phyloP scores from a whole-genome alignment of 2,888 invertebrate genomes.

The Lamellibrachia satsuma region DNA sequence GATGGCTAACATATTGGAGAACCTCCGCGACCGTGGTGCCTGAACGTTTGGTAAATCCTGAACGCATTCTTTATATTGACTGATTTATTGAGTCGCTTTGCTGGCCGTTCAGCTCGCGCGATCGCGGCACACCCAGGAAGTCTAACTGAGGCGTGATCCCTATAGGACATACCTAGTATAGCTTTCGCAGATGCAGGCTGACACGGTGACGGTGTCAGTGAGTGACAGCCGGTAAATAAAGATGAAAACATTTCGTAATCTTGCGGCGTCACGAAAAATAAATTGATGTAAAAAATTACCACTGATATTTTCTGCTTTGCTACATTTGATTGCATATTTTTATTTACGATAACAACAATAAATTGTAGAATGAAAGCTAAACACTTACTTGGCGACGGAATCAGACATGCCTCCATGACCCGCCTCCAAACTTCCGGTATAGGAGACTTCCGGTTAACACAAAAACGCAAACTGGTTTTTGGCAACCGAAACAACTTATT shows the following conservation, averaged over 20 bases:
- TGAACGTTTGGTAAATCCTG: too few relatives aligned
- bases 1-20: too few relatives aligned
- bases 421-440: conserved; percentile 12
- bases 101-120: too few relatives aligned
- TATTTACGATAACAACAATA: conserved; percentile 1
- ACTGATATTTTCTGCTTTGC: background rate
- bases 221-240: background rate
- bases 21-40: too few relatives aligned
- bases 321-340: background rate
- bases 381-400: conserved; percentile 17
- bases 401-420: conserved; percentile 17
- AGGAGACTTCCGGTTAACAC: background rate
- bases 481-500: background rate
- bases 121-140: too few relatives aligned
- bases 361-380: background rate
- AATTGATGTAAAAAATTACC: background rate
- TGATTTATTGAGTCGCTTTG: too few relatives aligned
- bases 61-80: too few relatives aligned
- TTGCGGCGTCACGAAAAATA: background rate
- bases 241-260: background rate
- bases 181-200: too few relatives aligned
- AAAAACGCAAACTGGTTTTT: background rate
- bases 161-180: too few relatives aligned
- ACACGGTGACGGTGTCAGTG: background rate
- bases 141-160: too few relatives aligned